These are phyloP conservation scores for Monoplex corrugatus DNA, from an alignment of 2,888 invertebrate species.

Conservation along the genomic window DNA sequence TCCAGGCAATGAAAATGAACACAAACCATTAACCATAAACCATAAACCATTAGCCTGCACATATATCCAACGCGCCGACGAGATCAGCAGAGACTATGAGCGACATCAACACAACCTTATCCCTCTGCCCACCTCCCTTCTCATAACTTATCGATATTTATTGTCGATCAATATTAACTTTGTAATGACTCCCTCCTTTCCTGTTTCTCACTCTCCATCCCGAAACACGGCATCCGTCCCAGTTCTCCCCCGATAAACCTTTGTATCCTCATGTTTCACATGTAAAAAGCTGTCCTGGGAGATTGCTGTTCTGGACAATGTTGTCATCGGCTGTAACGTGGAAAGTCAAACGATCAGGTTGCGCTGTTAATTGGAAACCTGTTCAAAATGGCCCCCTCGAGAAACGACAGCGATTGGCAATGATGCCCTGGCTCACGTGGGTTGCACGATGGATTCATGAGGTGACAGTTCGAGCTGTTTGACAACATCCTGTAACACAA, in stretches of 20 bases:
- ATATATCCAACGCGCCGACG: too few relatives aligned
- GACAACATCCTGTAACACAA: neutral
- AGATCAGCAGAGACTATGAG: too few relatives aligned
- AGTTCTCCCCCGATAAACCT: neutral
- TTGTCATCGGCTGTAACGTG: neutral
- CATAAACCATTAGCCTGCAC: too few relatives aligned
- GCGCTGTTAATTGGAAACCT: neutral
- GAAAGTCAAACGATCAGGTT: neutral
- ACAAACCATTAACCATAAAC: too few relatives aligned
- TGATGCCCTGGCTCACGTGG: neutral
- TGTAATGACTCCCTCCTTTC: too few relatives aligned
- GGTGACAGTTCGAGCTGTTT: neutral
- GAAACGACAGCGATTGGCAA: neutral
- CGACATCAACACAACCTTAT: too few relatives aligned
- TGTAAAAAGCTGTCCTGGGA: neutral
- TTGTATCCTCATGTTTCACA: neutral
- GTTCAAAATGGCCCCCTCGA: conserved; percentile 16
- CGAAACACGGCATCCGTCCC: neutral
- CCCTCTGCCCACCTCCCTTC: too few relatives aligned
- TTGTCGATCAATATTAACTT: neutral
- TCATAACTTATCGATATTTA: neutral
- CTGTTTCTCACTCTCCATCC: neutral
- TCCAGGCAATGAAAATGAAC: too few relatives aligned
- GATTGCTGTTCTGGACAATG: neutral
- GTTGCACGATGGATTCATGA: neutral